phyloP scores from a whole-genome alignment of 2,113 vertebrate species.

The Psittacula cyanocephala region DNA sequence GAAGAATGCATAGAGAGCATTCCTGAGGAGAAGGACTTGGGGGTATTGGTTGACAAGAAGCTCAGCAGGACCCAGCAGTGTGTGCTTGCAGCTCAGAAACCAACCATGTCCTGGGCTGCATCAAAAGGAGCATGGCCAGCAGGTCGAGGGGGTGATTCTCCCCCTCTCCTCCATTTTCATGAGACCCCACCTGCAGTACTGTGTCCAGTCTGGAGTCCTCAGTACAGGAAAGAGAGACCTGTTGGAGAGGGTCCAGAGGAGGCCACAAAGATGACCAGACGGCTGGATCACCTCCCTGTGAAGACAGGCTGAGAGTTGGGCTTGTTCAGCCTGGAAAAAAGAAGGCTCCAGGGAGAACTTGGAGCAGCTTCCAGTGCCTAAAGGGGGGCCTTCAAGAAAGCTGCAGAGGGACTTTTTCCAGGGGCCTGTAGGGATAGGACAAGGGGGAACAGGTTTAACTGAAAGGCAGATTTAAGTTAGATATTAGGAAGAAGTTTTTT shows the following conservation, averaged over 20 bases:
- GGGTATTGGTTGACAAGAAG: not conserved
- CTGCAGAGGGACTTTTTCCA: not conserved
- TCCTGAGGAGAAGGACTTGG: not conserved
- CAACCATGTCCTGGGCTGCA: not conserved
- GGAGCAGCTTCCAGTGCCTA: not conserved
- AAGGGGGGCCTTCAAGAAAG: not conserved
- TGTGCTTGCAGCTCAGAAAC: not conserved
- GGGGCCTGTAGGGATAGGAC: not conserved
- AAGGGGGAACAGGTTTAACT: not conserved
- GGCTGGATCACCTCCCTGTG: not conserved
- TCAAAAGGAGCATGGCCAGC: not conserved
- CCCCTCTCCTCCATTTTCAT: not conserved
- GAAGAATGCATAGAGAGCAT: not conserved
- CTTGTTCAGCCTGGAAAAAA: not conserved
- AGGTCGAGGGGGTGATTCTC: not conserved
- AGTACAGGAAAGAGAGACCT: not conserved
- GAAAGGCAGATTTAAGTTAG: not conserved
- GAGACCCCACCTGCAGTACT: not conserved
- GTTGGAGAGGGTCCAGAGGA: not conserved
- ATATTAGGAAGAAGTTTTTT: not conserved
- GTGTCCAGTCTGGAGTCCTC: not conserved
- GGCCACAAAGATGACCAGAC: not conserved
- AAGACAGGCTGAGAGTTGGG: not conserved
- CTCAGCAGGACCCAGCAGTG: not conserved
- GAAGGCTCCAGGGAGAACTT: not conserved